Base-by-base conservation (phyloP, 1,140 invertebrate genomes). In the Atta cephalotes region DNA sequence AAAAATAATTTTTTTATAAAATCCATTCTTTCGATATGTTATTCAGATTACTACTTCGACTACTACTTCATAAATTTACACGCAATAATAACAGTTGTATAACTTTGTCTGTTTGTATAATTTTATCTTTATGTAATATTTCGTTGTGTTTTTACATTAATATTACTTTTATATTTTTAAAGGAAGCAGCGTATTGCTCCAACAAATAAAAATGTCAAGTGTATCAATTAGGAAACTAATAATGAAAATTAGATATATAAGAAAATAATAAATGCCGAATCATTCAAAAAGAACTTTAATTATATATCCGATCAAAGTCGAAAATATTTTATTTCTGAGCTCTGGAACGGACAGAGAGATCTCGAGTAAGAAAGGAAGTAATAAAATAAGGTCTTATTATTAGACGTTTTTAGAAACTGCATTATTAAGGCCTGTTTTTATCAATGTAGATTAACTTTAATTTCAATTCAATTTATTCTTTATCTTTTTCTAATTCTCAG, bases 311-410 rank as follows among this genome's bases (percentile, higher is more conserved):
- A 49, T 18, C 45, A 45, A 66, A 14, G 49, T 35, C 53, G 28
- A 14, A 84, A 76, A 74, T 14, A 51, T 84, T 84, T 84, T 51
- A 84, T 74, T 84, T 60, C 16, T 74, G 18, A 71, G 25, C 12
- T 45, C 39, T 74, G 35, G 21, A 51, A 76, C 39, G 21, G n/a
- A 10, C 21, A 76, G 70, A 74, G 25, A 14, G 68, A 35, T 51
- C 18, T 51, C 18, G 39, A 14, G 18, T 28, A 84, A 74, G 25
- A 82, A 74, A 16, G 39, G 58, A 74, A 74, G 18, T 63, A 76
- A 51, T 76, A 84, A 74, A 70, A 76, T 62, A 39, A 25, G n/a
- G 25, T 35, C 18, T 84, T 84, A 49, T 72, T 82, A 82, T 56
- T 81, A 58, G 21, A 62, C 25, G 21, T 72, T 72, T 82, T 60